Base-by-base conservation (phyloP, 2,113 vertebrate genomes). In the Ophthalmolycus amberensis region DNA sequence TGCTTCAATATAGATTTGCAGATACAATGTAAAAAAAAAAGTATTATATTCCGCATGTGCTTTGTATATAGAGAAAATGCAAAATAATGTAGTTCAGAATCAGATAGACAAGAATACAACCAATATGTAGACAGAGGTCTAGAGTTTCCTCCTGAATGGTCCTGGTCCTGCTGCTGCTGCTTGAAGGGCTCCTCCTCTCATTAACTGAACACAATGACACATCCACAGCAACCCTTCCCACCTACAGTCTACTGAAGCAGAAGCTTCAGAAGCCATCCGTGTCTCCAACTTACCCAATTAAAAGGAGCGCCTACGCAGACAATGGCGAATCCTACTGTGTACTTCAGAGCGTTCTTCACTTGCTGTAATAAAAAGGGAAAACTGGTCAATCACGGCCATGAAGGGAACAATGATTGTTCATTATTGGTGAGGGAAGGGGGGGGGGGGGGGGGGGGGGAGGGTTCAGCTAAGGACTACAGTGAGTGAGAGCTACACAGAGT, bases 291-390 rank as follows among this genome's bases (percentile, higher is more conserved):
- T 96, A 99, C 98, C 98, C 98, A 95, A 99, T 97, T 92, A 99
- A 88, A 74, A 99, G 97, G 84, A 99, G 97, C 80, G 95, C 92
- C 92, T 29, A 95, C 86, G 74, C 98, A 99, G 91, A 99, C 83
- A 62, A 97, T 89, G 88, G 93, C 89, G 88, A 99, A 99, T 90
- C 96, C 98, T 92, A 96, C 58, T 40, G 98, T 99, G 88, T 98
- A 99, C 85, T 95, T 99, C 88, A 98, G 85, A 60, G 97, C 97
- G 11, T 95, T 97, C 95, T 97, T 97, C 91, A 98, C 95, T 96
- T 99, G 97, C 98, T 99, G 90, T 71, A 95, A 94, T 92, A 71
- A 89, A 34, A 80, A 90, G 73, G 86, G 68, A 74, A 32, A 83
- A 65, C 76, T 52, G 86, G 86, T 91, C 85, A 91, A 85, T 88